phyloP scores from a whole-genome alignment of 2,113 vertebrate species.

The Glaucidium brasilianum region DNA sequence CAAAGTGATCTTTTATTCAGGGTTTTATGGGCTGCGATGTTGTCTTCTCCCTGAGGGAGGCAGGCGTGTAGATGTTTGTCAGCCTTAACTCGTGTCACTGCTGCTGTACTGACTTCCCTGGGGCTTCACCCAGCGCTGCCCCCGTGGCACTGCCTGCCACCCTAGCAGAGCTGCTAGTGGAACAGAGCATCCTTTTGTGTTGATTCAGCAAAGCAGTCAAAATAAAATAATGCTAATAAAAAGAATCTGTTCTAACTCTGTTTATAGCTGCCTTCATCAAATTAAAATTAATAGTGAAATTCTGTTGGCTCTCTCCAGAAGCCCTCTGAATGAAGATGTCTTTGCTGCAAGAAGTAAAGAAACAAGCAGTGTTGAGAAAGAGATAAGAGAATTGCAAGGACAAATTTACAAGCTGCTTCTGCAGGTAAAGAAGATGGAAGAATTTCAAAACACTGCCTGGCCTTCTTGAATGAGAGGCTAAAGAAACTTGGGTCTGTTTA shows the following conservation, averaged over 20 bases:
- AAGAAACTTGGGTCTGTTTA: background rate
- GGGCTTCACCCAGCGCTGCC: background rate
- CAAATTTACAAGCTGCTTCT: slow-evolving; percentile 90
- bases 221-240: background rate
- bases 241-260: background rate
- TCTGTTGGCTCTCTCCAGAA: slow-evolving; percentile 68
- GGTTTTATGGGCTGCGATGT: background rate
- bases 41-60: background rate
- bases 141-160: background rate
- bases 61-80: background rate
- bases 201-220: background rate
- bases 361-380: slow-evolving; percentile 71
- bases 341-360: slow-evolving; percentile 79
- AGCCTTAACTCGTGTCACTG: background rate
- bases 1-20: background rate
- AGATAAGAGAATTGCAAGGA: slow-evolving; percentile 85
- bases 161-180: background rate
- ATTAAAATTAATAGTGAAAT: background rate
- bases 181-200: background rate
- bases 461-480: background rate
- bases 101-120: background rate
- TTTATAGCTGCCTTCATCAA: background rate
- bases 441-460: background rate
- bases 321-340: slow-evolving; percentile 89
- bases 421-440: slow-evolving; percentile 75